These are phyloP conservation scores for Amniataba percoides DNA, from an alignment of 2,797 vertebrate genomes.

Conservation along the genomic window DNA sequence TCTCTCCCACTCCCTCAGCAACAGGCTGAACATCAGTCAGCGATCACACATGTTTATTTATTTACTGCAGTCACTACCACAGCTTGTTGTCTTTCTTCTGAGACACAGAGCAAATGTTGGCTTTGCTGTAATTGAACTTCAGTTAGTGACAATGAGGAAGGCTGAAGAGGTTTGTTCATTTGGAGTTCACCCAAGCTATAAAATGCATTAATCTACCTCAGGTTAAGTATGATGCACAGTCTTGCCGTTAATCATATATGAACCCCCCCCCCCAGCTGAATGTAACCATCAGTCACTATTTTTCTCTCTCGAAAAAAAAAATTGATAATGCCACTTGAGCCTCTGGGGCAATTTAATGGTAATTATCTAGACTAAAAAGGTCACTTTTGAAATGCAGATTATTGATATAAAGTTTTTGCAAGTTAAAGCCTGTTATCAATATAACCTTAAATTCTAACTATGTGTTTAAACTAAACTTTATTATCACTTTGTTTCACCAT, in stretches of 20 bases:
- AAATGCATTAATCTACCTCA: constrained; percentile 6
- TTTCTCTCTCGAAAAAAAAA: background rate
- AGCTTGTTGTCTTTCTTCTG: constrained; percentile 21
- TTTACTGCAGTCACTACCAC: constrained; percentile 15
- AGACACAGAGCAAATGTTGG: background rate
- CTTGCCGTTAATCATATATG: background rate
- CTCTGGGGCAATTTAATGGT: background rate
- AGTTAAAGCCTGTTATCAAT: background rate
- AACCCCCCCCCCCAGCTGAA: background rate
- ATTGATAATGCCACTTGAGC: background rate
- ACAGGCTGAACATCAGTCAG: constrained; percentile 33
- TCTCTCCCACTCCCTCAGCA: constrained; percentile 12
- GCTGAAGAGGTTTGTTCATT: background rate
- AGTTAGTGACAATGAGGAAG: background rate
- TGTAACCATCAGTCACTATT: background rate
- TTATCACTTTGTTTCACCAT: background rate
- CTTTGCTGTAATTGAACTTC: background rate
- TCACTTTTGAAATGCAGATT: no score
- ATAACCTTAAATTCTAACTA: background rate
- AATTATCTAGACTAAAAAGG: background rate
- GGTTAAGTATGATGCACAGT: background rate
- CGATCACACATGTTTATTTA: constrained; percentile 26
- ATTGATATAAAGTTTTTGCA: background rate
- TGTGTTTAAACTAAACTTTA: background rate
- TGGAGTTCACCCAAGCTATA: background rate